phyloP scores from a whole-genome alignment of 1,140 invertebrate species.

The Subanguina moxae region DNA sequence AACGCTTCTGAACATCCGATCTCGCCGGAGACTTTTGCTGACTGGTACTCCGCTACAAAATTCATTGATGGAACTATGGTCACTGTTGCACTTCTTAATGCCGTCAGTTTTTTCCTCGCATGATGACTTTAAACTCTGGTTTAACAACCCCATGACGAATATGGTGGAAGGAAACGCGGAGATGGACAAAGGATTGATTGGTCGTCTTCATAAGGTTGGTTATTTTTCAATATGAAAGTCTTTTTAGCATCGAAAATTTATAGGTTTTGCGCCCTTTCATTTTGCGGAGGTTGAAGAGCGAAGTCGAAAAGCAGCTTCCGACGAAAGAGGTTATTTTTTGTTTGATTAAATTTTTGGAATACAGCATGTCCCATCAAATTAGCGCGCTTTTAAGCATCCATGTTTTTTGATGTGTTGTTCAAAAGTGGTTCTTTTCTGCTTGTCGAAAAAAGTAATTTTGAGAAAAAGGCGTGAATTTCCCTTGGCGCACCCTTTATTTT shows the following conservation, averaged over 20 bases:
- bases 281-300: constrained; percentile 84
- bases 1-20: constrained; percentile 89
- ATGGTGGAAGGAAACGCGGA: constrained; percentile 95
- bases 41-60: constrained; percentile 99
- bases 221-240: not conserved
- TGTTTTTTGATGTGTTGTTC: no score
- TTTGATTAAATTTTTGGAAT: no score
- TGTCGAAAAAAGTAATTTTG: no score
- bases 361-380: no score
- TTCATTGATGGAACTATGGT: constrained; percentile 98
- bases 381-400: no score
- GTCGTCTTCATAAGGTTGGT: constrained; percentile 86
- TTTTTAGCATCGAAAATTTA: constrained; percentile 15
- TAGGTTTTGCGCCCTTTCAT: constrained; percentile 94
- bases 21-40: constrained; percentile 81
- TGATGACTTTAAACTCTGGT: constrained; percentile 96
- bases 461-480: no score
- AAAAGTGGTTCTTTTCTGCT: no score
- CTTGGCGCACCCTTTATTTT: no score
- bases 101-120: constrained; percentile 97
- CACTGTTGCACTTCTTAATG: constrained; percentile 99
- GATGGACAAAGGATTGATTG: constrained; percentile 87
- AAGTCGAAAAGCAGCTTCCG: constrained; percentile 99
- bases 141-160: constrained; percentile 91
- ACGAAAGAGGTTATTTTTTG: constrained; percentile 68